These are phyloP conservation scores for Papilio xuthus DNA, from an alignment of 1,140 invertebrate genomes.

Conservation along the genomic window DNA sequence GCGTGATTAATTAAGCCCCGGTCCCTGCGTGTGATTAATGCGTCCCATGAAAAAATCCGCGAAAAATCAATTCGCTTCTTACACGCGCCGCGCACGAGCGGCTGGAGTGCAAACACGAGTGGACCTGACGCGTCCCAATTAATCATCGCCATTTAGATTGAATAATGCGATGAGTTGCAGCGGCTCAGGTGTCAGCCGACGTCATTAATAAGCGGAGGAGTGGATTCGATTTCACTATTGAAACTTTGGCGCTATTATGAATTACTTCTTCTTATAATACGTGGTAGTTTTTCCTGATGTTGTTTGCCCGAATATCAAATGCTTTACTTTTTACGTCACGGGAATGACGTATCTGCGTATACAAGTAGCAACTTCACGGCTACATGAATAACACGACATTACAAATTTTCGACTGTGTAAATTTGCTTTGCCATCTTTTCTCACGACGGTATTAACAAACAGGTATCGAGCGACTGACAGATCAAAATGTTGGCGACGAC, in stretches of 20 bases:
- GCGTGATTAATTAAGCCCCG: slow-evolving; percentile 27
- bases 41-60: slow-evolving; percentile 26
- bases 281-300: too few species aligned
- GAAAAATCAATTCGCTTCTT: slow-evolving; percentile 31
- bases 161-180: slow-evolving; percentile 14
- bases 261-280: too few species aligned
- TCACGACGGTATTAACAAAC: too few species aligned
- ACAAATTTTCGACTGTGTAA: too few species aligned
- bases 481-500: too few species aligned
- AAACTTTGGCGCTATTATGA: background rate
- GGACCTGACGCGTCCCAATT: slow-evolving; percentile 8
- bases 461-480: too few species aligned
- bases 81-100: background rate
- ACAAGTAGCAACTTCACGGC: too few species aligned
- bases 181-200: background rate
- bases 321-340: too few species aligned
- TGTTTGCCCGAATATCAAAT: too few species aligned
- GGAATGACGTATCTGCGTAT: too few species aligned
- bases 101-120: background rate
- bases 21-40: slow-evolving; percentile 28
- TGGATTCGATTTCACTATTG: background rate
- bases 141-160: slow-evolving; percentile 12
- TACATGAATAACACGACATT: too few species aligned
- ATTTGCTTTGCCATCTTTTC: too few species aligned
- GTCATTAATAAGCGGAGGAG: background rate